Conservation (phyloP, 1,140 invertebrate species). For the Theocolax elegans region DNA sequence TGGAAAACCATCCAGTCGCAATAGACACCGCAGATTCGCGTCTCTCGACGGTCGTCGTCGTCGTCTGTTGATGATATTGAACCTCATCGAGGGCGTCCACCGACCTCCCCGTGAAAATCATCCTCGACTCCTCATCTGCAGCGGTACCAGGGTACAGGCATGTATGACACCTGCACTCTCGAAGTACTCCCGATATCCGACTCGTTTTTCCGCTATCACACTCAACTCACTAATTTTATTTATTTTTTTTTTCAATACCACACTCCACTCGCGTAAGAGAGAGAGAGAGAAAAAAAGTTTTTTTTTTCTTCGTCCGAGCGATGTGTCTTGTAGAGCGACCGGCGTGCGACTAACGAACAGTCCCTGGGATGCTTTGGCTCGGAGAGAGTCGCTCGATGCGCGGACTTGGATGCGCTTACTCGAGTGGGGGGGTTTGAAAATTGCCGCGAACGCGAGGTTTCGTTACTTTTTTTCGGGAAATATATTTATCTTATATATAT, state of each 20-base stretch:
- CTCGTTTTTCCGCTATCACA: background rate
- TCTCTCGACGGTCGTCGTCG: slow-evolving; percentile 20
- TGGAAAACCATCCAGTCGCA: slow-evolving; percentile 81
- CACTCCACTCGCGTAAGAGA: background rate
- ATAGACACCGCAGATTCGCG: slow-evolving; percentile 64
- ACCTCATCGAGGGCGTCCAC: slow-evolving; percentile 59
- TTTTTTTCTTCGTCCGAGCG: background rate
- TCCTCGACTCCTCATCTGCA: slow-evolving; percentile 40
- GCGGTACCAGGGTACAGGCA: background rate
- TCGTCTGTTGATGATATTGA: slow-evolving; percentile 19
- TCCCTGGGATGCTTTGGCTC: too few species aligned
- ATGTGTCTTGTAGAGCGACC: slow-evolving; percentile 2
- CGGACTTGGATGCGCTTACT: background rate
- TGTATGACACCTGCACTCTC: background rate
- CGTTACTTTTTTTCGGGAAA: too few species aligned
- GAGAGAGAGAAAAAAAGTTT: background rate
- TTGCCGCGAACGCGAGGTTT: too few species aligned
- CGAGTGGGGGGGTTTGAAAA: too few species aligned
- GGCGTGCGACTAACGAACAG: slow-evolving; percentile 28
- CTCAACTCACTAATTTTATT: background rate
- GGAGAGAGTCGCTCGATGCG: too few species aligned
- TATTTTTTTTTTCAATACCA: background rate
- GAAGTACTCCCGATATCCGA: background rate
- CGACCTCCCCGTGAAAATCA: slow-evolving; percentile 63
- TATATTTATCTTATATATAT: too few species aligned